A percentile compares a stretch with the other conserved stretches of the same genome.
phyloP scores from a whole-genome alignment of 1,140 invertebrate species.

The Pogonomyrmex californicus region DNA sequence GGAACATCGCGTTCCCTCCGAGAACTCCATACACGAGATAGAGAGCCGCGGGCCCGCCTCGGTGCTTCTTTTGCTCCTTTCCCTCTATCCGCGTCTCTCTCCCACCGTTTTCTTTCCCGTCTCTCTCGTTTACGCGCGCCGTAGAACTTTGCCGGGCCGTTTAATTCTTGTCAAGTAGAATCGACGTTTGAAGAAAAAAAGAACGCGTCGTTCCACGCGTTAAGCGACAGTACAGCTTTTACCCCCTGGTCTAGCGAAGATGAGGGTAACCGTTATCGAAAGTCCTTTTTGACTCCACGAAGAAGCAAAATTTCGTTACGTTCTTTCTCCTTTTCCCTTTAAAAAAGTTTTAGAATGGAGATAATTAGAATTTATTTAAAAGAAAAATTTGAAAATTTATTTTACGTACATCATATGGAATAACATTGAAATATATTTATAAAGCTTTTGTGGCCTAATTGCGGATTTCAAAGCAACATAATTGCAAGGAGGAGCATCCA shows the following conservation, averaged over 20 bases:
- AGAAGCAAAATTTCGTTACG: not conserved
- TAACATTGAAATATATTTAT: not conserved
- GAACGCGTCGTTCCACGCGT: conserved; percentile 25
- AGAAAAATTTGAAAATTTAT: not conserved
- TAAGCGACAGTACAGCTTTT: conserved; percentile 23
- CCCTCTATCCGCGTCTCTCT: conserved; percentile 47
- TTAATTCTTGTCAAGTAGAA: conserved; percentile 54
- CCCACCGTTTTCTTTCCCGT: conserved; percentile 12
- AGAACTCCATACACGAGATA: conserved; percentile 66
- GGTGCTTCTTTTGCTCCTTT: conserved; percentile 60
- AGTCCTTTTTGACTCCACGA: not conserved
- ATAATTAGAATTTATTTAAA: not conserved
- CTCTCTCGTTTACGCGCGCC: conserved; percentile 20
- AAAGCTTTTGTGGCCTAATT: not conserved
- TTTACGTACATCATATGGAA: not conserved
- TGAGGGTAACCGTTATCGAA: not conserved
- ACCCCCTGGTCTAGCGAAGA: not conserved
- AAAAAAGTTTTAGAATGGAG: not conserved
- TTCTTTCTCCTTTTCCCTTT: not conserved
- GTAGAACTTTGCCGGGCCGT: conserved; percentile 43
- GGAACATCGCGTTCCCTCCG: conserved; percentile 77
- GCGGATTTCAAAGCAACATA: not conserved
- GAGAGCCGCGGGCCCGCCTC: conserved; percentile 30
- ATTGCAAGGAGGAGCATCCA: not conserved
- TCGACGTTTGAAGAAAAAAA: conserved; percentile 39